Evolutionary conservation across 1,140 invertebrate species (phyloP), one percentile per base, ranked within the genome.

Genomic region (Laupala kohalensis): DNA sequence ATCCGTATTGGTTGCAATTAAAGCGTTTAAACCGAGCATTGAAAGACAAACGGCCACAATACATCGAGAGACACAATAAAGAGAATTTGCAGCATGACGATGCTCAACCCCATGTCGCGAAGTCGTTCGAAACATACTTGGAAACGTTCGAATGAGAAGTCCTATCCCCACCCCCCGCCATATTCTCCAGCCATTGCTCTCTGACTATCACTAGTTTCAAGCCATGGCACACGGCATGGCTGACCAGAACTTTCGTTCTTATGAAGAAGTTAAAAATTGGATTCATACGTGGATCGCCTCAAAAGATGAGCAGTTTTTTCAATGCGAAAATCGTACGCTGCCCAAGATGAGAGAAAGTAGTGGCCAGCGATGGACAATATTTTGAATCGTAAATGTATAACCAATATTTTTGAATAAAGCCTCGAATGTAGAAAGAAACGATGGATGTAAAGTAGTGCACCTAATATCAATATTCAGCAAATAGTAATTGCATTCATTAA

Each of bases 161-260:
- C 64, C 69, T 77, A 67, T n/a, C n/a, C n/a, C n/a, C 72, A 73
- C 64, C 74, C 76, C 71, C 75, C 74, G 63, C 72, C 76, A 23
- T 77, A 75, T 74, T 76, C 74, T 69, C 73, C 73, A 19, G 76
- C 77, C 72, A 64, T 76, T 64, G 76, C 74, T 25, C 71, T 76
- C 74, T 23, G 75, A 78, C 69, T 79, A 74, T 70, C 71, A 77
- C 74, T 63, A 76, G 27, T 77, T 77, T 73, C 67, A 71, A 9
- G 73, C 70, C 64, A 70, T 77, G 30, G 72, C 74, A 72, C 27
- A 73, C 66, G 69, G 24, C 71, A 72, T 79, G 27, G 69, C 64
- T 69, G 75, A 72, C 28, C 75, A 75, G 67, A 68, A 53, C 65
- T 77, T 76, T 69, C 66, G 64, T 69, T 75, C 71, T 69, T 73